These are phyloP conservation scores for Pseudorasbora parva DNA, from an alignment of 2,113 vertebrate genomes.

Conservation along the genomic window DNA sequence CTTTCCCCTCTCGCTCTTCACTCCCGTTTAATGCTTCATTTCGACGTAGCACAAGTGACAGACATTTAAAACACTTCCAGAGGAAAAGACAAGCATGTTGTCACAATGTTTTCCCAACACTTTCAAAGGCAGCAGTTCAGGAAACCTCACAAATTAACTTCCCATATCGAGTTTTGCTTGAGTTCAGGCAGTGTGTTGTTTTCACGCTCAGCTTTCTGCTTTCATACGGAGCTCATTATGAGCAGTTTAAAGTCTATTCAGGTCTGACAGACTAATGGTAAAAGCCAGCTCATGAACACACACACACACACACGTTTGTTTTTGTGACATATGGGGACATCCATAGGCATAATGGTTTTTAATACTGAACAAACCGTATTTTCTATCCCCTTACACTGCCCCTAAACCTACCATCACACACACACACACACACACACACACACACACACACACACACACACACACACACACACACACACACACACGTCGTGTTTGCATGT, in stretches of 20 bases:
- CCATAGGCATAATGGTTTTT: no score
- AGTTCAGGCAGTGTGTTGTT: neutral
- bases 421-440: no score
- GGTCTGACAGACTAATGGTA: neutral
- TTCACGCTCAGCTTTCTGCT: no score
- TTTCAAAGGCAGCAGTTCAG: slow-evolving; percentile 19
- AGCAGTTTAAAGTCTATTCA: neutral
- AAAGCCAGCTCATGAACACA: neutral
- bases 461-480: no score
- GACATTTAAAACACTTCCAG: slow-evolving; percentile 44
- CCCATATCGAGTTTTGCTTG: neutral
- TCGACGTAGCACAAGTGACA: slow-evolving; percentile 22
- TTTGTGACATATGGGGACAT: no score
- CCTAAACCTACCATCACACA: no score
- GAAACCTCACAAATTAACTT: slow-evolving; percentile 36
- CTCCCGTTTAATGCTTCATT: slow-evolving; percentile 27
- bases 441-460: no score
- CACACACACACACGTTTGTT: no score
- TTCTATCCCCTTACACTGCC: no score
- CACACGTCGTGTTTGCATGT: no score
- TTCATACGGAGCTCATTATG: slow-evolving; percentile 2
- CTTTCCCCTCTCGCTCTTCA: slow-evolving; percentile 33
- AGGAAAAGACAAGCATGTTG: slow-evolving; percentile 47
- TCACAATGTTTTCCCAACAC: slow-evolving; percentile 26
- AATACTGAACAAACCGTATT: no score